Evolutionary conservation across 2,113 vertebrate genomes (phyloP).

Genomic region (Erythrocercus mccallii): DNA sequence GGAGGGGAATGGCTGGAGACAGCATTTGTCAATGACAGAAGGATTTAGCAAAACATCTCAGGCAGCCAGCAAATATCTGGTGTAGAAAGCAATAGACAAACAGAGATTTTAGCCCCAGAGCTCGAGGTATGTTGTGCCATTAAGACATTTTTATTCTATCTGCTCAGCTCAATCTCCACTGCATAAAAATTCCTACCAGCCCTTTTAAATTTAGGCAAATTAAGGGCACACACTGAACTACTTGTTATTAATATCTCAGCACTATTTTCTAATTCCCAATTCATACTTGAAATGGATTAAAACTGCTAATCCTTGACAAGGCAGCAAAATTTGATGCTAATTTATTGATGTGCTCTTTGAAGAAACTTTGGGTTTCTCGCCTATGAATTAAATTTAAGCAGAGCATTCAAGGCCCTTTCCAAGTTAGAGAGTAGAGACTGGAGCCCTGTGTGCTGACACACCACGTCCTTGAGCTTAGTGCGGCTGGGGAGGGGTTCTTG

Average conservation of each 20-base stretch:
- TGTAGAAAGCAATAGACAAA: neutral
- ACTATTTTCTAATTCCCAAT: slow-evolving; percentile 45
- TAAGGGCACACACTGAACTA: slow-evolving; percentile 10
- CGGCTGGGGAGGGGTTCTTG: neutral
- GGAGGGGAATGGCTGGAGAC: neutral
- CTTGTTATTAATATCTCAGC: slow-evolving; percentile 52
- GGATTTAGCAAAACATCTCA: neutral
- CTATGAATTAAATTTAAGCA: slow-evolving; percentile 31
- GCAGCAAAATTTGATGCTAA: slow-evolving; percentile 20
- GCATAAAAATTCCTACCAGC: neutral
- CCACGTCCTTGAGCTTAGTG: neutral
- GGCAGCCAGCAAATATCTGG: neutral
- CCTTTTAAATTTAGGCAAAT: slow-evolving; percentile 24
- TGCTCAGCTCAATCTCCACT: neutral
- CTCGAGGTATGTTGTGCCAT: neutral
- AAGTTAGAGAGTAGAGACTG: neutral
- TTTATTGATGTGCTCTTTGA: slow-evolving; percentile 38
- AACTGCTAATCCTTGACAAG: slow-evolving; percentile 43
- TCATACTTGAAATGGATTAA: slow-evolving; percentile 35
- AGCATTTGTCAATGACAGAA: neutral
- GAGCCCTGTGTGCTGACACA: neutral
- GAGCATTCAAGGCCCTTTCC: slow-evolving; percentile 1
- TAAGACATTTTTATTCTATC: neutral
- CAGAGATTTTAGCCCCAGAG: neutral
- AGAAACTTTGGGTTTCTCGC: neutral